phyloP scores from a whole-genome alignment of 2,113 vertebrate species.

The Eretmochelys imbricata region DNA sequence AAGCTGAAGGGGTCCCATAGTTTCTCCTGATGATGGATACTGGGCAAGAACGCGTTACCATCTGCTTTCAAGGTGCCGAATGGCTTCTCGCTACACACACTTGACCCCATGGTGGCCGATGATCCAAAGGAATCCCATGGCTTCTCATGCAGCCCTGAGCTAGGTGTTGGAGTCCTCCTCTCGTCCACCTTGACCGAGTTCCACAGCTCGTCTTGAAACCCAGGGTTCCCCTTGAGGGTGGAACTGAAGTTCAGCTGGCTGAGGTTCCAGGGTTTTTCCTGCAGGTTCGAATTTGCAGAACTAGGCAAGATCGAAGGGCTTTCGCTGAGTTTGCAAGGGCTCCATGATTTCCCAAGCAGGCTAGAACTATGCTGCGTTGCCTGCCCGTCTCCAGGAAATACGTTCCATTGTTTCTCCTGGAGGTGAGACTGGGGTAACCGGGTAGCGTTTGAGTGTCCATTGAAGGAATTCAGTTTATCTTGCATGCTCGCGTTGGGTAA shows the following conservation, averaged over 20 bases:
- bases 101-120: slow-evolving; percentile 72
- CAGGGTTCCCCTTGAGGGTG: slow-evolving; percentile 77
- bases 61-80: slow-evolving; percentile 7
- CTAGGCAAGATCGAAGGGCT: slow-evolving; percentile 4
- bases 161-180: slow-evolving; percentile 81
- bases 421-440: slow-evolving; percentile 80
- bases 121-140: slow-evolving; percentile 87
- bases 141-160: slow-evolving; percentile 85
- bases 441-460: slow-evolving; percentile 70
- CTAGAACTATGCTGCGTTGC: slow-evolving; percentile 51
- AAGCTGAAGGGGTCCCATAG: slow-evolving; percentile 84
- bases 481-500: neutral
- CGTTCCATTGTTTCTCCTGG: slow-evolving; percentile 67
- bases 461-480: slow-evolving; percentile 78
- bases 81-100: slow-evolving; percentile 45
- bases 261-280: slow-evolving; percentile 79
- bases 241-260: slow-evolving; percentile 71
- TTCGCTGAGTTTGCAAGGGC: slow-evolving; percentile 79
- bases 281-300: slow-evolving; percentile 63
- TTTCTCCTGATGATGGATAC: slow-evolving; percentile 66
- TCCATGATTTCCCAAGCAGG: slow-evolving; percentile 72
- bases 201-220: slow-evolving; percentile 77
- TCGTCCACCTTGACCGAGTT: slow-evolving; percentile 83
- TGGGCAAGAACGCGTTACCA: neutral
- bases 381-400: slow-evolving; percentile 39